phyloP scores from a whole-genome alignment of 2,797 vertebrate species.

The Tinamus major region DNA sequence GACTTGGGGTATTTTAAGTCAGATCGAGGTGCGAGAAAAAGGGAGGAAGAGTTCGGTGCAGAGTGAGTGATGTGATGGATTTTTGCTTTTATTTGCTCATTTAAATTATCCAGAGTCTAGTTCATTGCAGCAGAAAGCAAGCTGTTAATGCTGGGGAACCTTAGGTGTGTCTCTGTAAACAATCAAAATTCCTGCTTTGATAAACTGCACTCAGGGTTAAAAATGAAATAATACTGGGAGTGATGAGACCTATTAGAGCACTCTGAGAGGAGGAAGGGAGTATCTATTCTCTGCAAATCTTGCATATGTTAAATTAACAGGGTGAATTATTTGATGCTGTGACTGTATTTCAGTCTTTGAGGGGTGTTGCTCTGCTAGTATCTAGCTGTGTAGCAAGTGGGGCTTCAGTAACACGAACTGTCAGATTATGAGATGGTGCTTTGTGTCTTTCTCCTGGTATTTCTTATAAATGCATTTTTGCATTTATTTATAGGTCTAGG shows the following conservation, averaged over 20 bases:
- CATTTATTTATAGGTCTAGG: background rate
- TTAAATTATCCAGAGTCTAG: background rate
- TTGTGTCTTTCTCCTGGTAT: background rate
- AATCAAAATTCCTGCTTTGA: slow-evolving; percentile 3
- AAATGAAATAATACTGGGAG: background rate
- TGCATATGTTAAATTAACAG: accelerated
- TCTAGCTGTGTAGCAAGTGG: background rate
- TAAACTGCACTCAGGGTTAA: background rate
- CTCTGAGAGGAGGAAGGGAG: background rate
- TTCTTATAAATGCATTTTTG: background rate
- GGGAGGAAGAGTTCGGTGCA: background rate
- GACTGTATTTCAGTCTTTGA: background rate
- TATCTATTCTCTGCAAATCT: background rate
- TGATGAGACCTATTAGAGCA: background rate
- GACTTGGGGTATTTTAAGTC: background rate
- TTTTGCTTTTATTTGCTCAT: background rate
- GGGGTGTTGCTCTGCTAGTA: background rate
- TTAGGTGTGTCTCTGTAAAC: background rate
- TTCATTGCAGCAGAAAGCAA: background rate
- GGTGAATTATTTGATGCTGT: background rate
- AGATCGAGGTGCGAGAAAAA: background rate
- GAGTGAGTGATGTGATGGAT: background rate
- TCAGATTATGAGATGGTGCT: background rate
- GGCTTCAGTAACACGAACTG: background rate
- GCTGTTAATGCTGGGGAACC: background rate